Conservation (phyloP, 2,113 vertebrate genomes). For the Dasyprocta punctata region DNA sequence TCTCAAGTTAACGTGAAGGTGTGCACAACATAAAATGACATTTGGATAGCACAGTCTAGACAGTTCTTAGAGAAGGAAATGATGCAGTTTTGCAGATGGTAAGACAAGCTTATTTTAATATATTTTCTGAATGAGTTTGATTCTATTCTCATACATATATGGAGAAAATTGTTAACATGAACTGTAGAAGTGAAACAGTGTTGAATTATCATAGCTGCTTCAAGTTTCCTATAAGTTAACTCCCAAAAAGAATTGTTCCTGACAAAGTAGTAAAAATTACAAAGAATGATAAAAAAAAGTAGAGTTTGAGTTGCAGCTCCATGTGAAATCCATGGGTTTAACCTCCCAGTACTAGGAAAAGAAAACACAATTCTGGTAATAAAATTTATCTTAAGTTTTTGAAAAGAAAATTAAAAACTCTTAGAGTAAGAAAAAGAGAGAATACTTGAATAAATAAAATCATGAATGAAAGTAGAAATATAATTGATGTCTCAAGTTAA, state of each 20-base stretch:
- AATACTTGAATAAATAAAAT: not conserved
- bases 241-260: not conserved
- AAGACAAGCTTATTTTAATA: not conserved
- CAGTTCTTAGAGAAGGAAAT: not conserved
- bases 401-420: not conserved
- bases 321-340: not conserved
- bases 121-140: not conserved
- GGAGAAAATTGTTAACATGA: not conserved
- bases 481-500: not conserved
- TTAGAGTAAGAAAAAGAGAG: not conserved
- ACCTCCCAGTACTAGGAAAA: not conserved
- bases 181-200: not conserved
- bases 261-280: no score
- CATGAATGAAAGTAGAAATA: not conserved
- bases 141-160: not conserved
- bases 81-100: no score
- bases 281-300: not conserved
- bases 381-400: not conserved
- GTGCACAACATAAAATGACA: not conserved
- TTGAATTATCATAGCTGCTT: not conserved
- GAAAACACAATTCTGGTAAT: not conserved
- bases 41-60: not conserved
- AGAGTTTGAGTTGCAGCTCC: not conserved
- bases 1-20: not conserved
- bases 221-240: not conserved